Evolutionary conservation across 1,140 invertebrate species (phyloP).

Genomic region (Diabrotica undecimpunctata): DNA sequence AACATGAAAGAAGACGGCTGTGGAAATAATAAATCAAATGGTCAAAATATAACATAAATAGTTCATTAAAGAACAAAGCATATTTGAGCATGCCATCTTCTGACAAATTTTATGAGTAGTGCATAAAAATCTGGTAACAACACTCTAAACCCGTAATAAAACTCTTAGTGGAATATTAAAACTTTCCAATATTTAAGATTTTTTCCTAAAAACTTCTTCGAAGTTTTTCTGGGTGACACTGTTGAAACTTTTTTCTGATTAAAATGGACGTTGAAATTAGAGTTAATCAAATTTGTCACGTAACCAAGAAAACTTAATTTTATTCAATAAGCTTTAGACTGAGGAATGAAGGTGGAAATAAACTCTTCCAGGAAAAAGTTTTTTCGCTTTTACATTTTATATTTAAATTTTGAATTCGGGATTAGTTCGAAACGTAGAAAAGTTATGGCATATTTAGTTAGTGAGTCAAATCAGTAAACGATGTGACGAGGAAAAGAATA

Average conservation of each 20-base stretch:
- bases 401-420: background rate
- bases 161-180: no score
- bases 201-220: background rate
- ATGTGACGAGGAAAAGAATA: background rate
- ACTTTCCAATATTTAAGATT: background rate
- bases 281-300: constrained; percentile 3
- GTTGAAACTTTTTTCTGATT: background rate
- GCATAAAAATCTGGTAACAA: no score
- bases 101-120: no score
- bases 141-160: no score
- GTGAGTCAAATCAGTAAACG: background rate
- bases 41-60: no score
- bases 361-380: background rate
- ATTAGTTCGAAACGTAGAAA: background rate
- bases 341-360: background rate
- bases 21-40: no score
- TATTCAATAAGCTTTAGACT: background rate
- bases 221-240: background rate
- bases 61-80: no score
- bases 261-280: background rate
- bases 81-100: no score
- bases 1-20: no score
- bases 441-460: background rate
- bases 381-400: background rate
- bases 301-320: constrained; percentile 1